Evolutionary conservation across 2,888 invertebrate species (phyloP), one percentile per base, ranked within the genome.

Genomic region (Globia sparganii): DNA sequence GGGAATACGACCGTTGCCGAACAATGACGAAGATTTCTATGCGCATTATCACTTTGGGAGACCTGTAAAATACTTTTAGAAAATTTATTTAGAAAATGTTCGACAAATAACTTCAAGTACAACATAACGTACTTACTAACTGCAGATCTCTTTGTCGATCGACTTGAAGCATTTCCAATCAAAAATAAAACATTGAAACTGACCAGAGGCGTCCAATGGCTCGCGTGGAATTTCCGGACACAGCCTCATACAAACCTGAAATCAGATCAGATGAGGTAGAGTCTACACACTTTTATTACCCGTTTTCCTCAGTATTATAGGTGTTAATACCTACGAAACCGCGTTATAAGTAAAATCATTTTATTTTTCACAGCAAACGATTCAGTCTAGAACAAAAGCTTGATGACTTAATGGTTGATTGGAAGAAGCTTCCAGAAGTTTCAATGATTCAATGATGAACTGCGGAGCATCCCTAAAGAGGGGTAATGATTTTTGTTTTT

Each of bases 151-250:
- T 74, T 46, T 34, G 58, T 58, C 8, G 0, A 18, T 18, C n/a
- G 18, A 37, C 25, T 58, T 43, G 0, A 72, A 49, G 6, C 31
- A 25, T 25, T n/a, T 49, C 6, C 77, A 53, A 40, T 53, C 25
- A 37, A 46, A 61, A 46, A 46, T 18, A 58, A 40, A 25, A 9
- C 53, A 28, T 56, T 49, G 15, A 58, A 62, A 53, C 13, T 53
- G 18, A 3, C 34, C 59, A 58, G 53, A 13, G n/a, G 28, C 18
- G 6, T 53, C 21, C 11, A 66, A 0, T 13, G 70, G 65, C 59
- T 28, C 18, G 67, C 59, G 9, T 61, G 83, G 83, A 83, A 80
- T 80, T 80, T 80, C 80, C 80, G 83, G 83, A 75, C 56, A 21
- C 31, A 9, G 56, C 28, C 37, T n/a, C 6, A 31, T 18, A 75